Conservation (phyloP, 1,140 invertebrate species). For the Panagrolaimus sp. region DNA sequence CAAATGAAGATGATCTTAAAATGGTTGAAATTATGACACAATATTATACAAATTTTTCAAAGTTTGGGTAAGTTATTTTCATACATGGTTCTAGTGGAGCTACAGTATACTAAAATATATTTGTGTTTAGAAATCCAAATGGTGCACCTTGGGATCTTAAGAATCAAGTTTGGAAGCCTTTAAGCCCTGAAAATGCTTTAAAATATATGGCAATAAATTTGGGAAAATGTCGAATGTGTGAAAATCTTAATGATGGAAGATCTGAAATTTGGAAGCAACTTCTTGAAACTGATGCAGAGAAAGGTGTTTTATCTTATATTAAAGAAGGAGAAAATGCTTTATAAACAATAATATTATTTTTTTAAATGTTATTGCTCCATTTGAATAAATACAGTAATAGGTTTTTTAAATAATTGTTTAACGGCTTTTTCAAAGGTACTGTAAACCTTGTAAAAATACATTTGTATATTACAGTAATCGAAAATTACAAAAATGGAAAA, state of each 20-base stretch:
- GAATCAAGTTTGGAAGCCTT: background rate
- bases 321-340: too few species aligned
- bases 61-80: background rate
- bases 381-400: too few species aligned
- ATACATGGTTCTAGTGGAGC: background rate
- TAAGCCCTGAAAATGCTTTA: background rate
- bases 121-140: constrained; percentile 6
- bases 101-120: background rate
- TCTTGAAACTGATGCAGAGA: too few species aligned
- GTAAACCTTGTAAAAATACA: too few species aligned
- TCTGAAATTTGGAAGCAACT: background rate
- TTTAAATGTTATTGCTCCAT: too few species aligned
- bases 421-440: too few species aligned
- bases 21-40: background rate
- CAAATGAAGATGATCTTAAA: background rate
- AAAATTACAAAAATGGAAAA: too few species aligned
- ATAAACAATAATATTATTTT: too few species aligned
- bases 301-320: too few species aligned
- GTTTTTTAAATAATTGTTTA: too few species aligned
- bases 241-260: background rate
- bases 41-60: constrained; percentile 4
- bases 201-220: background rate
- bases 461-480: too few species aligned
- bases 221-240: background rate
- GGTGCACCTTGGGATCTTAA: background rate